Conservation (phyloP, 2,888 invertebrate species). For the Brachylomia viminalis region DNA sequence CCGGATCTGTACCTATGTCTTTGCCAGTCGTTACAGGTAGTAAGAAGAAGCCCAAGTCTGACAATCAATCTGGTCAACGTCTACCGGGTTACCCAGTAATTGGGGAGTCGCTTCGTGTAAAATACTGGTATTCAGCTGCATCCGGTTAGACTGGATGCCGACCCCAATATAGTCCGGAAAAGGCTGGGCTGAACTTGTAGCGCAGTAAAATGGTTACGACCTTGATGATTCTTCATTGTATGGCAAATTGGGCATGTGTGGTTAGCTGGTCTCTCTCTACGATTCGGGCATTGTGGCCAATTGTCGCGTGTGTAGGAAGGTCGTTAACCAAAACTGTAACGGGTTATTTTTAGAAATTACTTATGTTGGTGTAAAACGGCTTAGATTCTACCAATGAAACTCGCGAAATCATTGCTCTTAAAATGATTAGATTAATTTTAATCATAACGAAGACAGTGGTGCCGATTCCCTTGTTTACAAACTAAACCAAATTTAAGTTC, state of each 20-base stretch:
- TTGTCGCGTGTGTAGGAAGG: constrained; percentile 62
- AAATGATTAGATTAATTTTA: not conserved
- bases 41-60: not conserved
- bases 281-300: constrained; percentile 40
- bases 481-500: too few relatives aligned
- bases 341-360: constrained; percentile 33
- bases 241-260: constrained; percentile 17
- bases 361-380: not conserved
- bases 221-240: constrained; percentile 33
- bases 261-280: constrained; percentile 12
- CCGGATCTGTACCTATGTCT: not conserved
- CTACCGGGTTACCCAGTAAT: too few relatives aligned
- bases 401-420: not conserved
- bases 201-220: constrained; percentile 29
- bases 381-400: not conserved
- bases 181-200: not conserved
- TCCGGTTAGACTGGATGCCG: not conserved
- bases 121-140: not conserved
- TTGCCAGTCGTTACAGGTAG: not conserved
- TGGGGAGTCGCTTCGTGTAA: not conserved
- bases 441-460: not conserved
- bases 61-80: not conserved
- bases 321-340: constrained; percentile 48
- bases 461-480: too few relatives aligned
- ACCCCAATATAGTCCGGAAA: not conserved